Evolutionary conservation across 2,113 vertebrate species (phyloP), one percentile per base, ranked within the genome.

Genomic region (Murina feae): DNA sequence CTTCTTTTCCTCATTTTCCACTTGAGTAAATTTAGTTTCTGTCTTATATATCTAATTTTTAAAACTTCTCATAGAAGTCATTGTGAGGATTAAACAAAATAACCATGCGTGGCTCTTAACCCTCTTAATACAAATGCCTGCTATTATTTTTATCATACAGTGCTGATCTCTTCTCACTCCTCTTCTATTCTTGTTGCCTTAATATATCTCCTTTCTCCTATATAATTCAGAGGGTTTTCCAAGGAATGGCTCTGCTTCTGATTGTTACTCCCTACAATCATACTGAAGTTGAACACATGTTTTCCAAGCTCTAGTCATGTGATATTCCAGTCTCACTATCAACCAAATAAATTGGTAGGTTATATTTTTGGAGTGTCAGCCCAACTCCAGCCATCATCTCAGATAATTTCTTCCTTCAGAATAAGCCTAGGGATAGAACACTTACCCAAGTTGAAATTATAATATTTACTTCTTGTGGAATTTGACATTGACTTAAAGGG

Each of bases 11-110:
- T 53, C 65, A 71, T 51, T 81, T 86, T 60, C n/a, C 39, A 37
- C 17, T 55, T 32, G 23, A 20, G 35, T 89, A 86, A 82, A 69
- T 21, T 89, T 12, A 28, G 11, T 71, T 68, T 75, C 21, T 76
- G 23, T 51, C 25, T 78, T 78, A 58, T 30, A 39, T 3, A 66
- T 30, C 2, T 42, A 4, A 74, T 60, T 69, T 90, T 20, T 63
- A 66, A 81, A 53, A 37, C 44, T 63, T 66, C 47, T 85, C 13
- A 9, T 12, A 42, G 7, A 74, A 85, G 21, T 72, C 51, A 68
- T 32, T 85, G 35, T 74, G 66, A 68, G 20, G 4, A 86, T 85
- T 39, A 84, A 96, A 63, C 25, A 66, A 86, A 72, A 58, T 11
- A 68, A 35, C n/a, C 9, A 68, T 28, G 17, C 30, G 39, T 21